A percentile compares a stretch with the other conserved stretches of the same genome.
Conservation (phyloP, 2,113 vertebrate genomes). For the Varanus salvator region DNA sequence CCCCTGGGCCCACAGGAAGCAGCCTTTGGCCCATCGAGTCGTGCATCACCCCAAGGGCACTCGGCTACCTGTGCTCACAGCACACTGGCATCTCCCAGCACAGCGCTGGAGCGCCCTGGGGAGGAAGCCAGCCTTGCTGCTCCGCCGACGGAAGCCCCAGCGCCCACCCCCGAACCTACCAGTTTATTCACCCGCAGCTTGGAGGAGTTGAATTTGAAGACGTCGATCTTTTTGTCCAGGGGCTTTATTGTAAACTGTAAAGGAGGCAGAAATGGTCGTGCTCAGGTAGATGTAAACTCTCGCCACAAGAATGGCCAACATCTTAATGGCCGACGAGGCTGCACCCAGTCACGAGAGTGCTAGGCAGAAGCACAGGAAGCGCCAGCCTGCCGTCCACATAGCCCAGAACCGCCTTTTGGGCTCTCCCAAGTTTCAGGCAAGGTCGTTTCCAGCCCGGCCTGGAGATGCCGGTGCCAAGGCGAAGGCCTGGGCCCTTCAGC, state of each 20-base stretch:
- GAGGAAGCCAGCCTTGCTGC: background rate
- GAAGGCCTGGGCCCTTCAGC: background rate
- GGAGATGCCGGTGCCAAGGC: background rate
- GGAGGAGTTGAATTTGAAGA: slow-evolving; percentile 98
- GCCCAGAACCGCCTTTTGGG: too few species aligned
- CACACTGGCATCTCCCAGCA: background rate
- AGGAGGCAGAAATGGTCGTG: slow-evolving; percentile 54
- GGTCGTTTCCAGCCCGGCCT: background rate
- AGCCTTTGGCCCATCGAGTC: too few species aligned
- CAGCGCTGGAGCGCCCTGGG: background rate
- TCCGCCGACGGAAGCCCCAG: slow-evolving; percentile 5
- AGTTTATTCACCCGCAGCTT: slow-evolving; percentile 94
- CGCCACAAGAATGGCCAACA: too few species aligned
- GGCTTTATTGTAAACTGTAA: slow-evolving; percentile 96
- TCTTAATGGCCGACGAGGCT: background rate
- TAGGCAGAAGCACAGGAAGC: background rate
- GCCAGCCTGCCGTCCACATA: too few species aligned
- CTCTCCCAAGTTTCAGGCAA: background rate
- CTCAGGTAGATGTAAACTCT: background rate
- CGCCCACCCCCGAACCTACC: slow-evolving; percentile 79
- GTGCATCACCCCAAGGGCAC: background rate
- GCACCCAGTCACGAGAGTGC: slow-evolving; percentile 24
- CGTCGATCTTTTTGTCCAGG: slow-evolving; percentile 94
- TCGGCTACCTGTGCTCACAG: background rate
- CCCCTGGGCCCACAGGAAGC: background rate